Conservation (phyloP, 1,140 invertebrate species). For the Brachionus asplanchnoidis region DNA sequence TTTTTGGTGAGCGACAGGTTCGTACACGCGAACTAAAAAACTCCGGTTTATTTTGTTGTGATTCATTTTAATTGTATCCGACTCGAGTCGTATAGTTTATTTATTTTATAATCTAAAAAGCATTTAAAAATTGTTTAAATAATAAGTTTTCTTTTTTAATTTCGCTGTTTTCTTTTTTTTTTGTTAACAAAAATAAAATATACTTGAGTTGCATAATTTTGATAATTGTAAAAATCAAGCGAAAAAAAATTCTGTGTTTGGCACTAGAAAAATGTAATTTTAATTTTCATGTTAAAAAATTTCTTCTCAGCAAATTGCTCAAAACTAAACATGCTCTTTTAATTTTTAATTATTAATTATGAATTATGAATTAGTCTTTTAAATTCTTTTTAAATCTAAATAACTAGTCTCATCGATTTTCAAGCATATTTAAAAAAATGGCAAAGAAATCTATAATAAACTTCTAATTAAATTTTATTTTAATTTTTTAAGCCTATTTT, state of each 20-base stretch:
- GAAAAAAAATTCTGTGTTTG: neutral
- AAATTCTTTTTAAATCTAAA: too few relatives aligned
- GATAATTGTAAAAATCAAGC: neutral
- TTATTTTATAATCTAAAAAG: neutral
- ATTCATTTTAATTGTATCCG: neutral
- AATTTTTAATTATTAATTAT: neutral
- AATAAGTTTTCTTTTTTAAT: neutral
- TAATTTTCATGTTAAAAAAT: neutral
- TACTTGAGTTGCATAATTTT: neutral
- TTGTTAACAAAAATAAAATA: neutral
- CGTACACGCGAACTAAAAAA: neutral
- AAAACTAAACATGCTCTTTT: neutral
- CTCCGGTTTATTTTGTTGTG: neutral
- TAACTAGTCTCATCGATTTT: too few relatives aligned
- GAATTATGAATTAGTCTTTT: too few relatives aligned
- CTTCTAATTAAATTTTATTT: too few relatives aligned
- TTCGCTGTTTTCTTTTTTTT: neutral
- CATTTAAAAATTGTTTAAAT: neutral
- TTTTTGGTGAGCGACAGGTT: neutral
- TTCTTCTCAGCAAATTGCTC: neutral
- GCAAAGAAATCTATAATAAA: too few relatives aligned
- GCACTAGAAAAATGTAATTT: neutral
- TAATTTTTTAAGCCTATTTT: too few relatives aligned
- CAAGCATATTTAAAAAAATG: too few relatives aligned
- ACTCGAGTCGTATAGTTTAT: neutral